Base-by-base conservation (phyloP, 2,888 invertebrate species). In the Drosophila melanosoma region DNA sequence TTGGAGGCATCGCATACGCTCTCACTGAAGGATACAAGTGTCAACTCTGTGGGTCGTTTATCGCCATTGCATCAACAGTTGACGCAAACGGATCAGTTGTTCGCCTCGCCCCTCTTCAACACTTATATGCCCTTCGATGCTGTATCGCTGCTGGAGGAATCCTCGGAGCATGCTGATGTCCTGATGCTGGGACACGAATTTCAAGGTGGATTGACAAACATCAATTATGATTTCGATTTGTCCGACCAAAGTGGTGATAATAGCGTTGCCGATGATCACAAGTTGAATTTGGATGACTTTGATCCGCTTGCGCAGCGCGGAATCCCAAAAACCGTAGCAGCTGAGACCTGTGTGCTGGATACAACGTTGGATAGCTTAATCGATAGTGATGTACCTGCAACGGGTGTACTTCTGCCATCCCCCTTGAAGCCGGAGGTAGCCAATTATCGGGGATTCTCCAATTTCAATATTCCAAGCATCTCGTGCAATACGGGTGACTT, bases 191-290 rank as follows among this genome's bases (percentile, higher is more conserved):
- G 89, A n/a, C 76, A 94, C 10, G 94, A 95, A 68, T 92, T 95
- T 40, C 94, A 94, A 0, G 94, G 95, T 17, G 95, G 95, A 0
- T 91, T 96, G 33, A 95, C 95, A 32, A 95, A 95, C 84, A 95
- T 96, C 17, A 96, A 96, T 91, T 96, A 96, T 78, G 96, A 96
- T 81, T 96, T 96, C 65, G 96, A 96, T 91, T 93, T 96, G 68
- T 96, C 96, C 4, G 96, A 96, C 91, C 93, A 96, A 48, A 96
- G 96, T 82, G 95, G 94, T 0, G 96, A 96, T 11, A 96, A 96
- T 86, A 96, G 96, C 79, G 93, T 95, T 32, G 95, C 95, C 0
- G 96, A 96, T 38, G 92, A 92, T 11, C 58, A 82, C 2, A 94
- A 92, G 74, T 67, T 92, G 1, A 91, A 92, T 71, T 82, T 93